Percentiles rank a stretch among this genome's conserved stretches.
These are phyloP conservation scores for Monochamus saltuarius DNA, from an alignment of 1,140 invertebrate genomes.

Conservation along the genomic window DNA sequence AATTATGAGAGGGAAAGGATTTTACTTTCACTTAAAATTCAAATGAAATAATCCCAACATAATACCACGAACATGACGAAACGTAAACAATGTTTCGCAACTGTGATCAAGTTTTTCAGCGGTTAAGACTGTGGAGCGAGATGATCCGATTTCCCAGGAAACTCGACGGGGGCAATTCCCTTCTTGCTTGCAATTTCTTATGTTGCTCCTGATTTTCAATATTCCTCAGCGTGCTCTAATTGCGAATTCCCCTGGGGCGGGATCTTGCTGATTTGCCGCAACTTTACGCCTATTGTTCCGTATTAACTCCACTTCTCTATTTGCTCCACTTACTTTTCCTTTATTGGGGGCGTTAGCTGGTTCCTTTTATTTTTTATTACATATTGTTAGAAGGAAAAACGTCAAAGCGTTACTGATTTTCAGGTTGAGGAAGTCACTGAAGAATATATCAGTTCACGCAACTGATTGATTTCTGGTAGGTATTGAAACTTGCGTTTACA, in stretches of 20 bases:
- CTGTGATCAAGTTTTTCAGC: too few species aligned
- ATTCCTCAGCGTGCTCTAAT: slow-evolving; percentile 13
- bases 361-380: slow-evolving; percentile 1
- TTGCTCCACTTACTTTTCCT: slow-evolving; percentile 7
- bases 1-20: too few species aligned
- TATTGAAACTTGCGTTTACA: too few species aligned
- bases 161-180: too few species aligned
- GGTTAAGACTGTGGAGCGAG: too few species aligned
- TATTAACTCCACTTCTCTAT: slow-evolving; percentile 16
- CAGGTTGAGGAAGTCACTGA: not conserved
- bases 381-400: not conserved
- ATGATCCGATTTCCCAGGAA: too few species aligned
- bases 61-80: too few species aligned
- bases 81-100: too few species aligned
- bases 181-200: not conserved
- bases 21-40: too few species aligned
- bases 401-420: slow-evolving; percentile 3
- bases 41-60: too few species aligned
- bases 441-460: too few species aligned
- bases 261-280: slow-evolving; percentile 12
- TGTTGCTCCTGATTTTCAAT: slow-evolving; percentile 14
- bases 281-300: slow-evolving; percentile 4
- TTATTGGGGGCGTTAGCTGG: not conserved
- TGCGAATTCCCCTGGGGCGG: slow-evolving; percentile 11
- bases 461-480: too few species aligned